Percentiles rank a stretch among this genome's conserved stretches.
Evolutionary conservation across 2,888 invertebrate genomes (phyloP).

Genomic region (Epirrhoe alternata): DNA sequence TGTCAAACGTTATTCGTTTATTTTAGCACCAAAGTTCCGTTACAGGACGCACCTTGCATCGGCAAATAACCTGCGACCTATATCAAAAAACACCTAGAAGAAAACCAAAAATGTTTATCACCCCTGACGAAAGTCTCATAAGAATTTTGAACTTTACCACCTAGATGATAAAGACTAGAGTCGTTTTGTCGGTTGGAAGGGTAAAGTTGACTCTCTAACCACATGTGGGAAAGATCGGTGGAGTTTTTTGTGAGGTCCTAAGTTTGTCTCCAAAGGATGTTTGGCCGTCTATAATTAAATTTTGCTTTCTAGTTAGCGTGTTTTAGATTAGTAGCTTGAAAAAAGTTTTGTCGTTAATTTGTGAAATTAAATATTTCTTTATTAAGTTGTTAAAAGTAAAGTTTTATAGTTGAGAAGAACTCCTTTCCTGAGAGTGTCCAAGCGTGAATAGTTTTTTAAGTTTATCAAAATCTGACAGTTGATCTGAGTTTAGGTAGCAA

Average conservation of each 20-base stretch:
- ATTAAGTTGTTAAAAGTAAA: background rate
- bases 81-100: conserved; percentile 38
- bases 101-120: conserved; percentile 18
- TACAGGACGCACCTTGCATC: conserved; percentile 80
- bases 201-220: conserved; percentile 37
- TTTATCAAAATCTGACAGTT: too few relatives aligned
- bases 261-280: conserved; percentile 74
- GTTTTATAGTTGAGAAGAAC: background rate
- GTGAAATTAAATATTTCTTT: background rate
- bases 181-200: background rate
- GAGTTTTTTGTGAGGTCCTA: conserved; percentile 68
- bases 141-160: conserved; percentile 19
- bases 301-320: conserved; percentile 67
- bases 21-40: conserved; percentile 78
- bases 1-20: conserved; percentile 72
- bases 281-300: conserved; percentile 73
- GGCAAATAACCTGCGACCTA: conserved; percentile 84
- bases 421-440: background rate
- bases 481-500: too few relatives aligned
- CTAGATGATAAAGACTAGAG: background rate
- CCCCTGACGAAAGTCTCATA: background rate
- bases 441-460: too few relatives aligned
- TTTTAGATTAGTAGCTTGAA: conserved; percentile 16
- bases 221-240: conserved; percentile 69
- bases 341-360: background rate